Evolutionary conservation across 1,140 invertebrate species (phyloP).

Genomic region (Procambarus virginalis): DNA sequence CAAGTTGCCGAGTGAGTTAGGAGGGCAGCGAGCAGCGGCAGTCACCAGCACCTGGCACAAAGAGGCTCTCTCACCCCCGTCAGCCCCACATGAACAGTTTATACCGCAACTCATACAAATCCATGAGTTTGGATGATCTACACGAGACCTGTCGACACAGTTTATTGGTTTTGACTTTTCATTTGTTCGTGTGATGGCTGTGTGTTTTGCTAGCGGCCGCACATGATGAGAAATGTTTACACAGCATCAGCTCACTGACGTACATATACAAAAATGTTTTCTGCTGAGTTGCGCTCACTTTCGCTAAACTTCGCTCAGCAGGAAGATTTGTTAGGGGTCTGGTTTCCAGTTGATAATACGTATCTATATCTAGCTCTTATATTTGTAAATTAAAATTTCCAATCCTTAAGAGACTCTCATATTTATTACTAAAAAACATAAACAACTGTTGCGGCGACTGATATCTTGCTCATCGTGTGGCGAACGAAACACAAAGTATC

Average conservation of each 20-base stretch:
- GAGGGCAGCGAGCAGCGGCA: not conserved
- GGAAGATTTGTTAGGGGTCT: not conserved
- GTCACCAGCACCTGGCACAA: not conserved
- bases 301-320: not conserved
- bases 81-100: not conserved
- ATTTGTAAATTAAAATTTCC: not conserved
- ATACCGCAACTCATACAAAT: slow-evolving; percentile 23
- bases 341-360: not conserved
- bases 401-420: not conserved
- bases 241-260: slow-evolving; percentile 65
- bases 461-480: not conserved
- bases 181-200: slow-evolving; percentile 68
- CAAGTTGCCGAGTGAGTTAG: not conserved
- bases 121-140: slow-evolving; percentile 60
- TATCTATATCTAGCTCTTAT: not conserved
- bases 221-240: slow-evolving; percentile 67
- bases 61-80: not conserved
- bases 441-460: not conserved
- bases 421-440: not conserved
- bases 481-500: slow-evolving; percentile 55
- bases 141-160: slow-evolving; percentile 66
- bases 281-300: slow-evolving; percentile 28
- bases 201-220: slow-evolving; percentile 66
- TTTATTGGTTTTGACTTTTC: slow-evolving; percentile 68
- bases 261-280: slow-evolving; percentile 57